These are phyloP conservation scores for Tenrec ecaudatus DNA, from an alignment of 2,113 vertebrate species.

Conservation along the genomic window DNA sequence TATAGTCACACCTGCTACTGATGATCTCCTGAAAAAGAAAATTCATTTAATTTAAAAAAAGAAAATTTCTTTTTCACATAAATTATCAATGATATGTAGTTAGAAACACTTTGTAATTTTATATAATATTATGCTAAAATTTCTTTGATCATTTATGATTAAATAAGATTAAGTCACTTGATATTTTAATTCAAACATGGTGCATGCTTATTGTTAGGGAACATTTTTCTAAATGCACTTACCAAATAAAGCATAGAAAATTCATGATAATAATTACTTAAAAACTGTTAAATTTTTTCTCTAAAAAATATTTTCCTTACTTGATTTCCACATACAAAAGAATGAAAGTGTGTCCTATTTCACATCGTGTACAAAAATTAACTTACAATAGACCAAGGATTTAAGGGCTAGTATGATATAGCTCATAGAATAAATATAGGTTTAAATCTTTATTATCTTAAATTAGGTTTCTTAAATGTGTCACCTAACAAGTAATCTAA, in stretches of 20 bases:
- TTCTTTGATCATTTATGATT: not conserved
- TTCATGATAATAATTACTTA: not conserved
- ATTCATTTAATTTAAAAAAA: not conserved
- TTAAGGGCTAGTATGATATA: not conserved
- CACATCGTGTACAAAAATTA: not conserved
- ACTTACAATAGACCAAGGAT: not conserved
- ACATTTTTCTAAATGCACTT: not conserved
- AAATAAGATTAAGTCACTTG: not conserved
- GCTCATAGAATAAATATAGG: not conserved
- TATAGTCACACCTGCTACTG: not conserved
- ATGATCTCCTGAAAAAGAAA: slow-evolving; percentile 12
- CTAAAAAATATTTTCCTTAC: not conserved
- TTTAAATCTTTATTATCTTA: not conserved
- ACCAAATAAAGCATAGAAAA: not conserved
- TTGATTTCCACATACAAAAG: not conserved
- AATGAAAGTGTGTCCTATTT: not conserved
- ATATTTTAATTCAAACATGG: not conserved
- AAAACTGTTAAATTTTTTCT: not conserved
- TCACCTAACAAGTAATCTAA: no score
- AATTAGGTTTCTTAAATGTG: not conserved
- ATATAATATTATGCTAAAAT: not conserved
- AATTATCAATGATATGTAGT: slow-evolving; percentile 20
- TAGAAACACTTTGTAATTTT: slow-evolving; percentile 39
- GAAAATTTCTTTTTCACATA: slow-evolving; percentile 2
- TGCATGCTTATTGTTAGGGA: not conserved